A percentile compares a stretch with the other conserved stretches of the same genome.
These are phyloP conservation scores for Nesogale talazaci DNA, from an alignment of 2,113 vertebrate species.

Conservation along the genomic window DNA sequence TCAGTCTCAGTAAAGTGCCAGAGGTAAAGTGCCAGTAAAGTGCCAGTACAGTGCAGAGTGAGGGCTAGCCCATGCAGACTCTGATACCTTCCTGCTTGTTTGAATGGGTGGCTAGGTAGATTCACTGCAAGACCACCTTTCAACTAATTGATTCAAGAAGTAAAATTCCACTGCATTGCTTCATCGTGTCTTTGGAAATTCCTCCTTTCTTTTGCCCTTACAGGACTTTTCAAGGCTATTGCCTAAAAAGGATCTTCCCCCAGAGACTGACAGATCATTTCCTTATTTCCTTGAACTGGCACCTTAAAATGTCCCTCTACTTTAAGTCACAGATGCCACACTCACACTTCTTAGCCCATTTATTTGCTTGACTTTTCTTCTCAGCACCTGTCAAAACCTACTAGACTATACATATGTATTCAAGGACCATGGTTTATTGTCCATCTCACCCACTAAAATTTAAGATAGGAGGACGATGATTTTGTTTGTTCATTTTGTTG, in stretches of 20 bases:
- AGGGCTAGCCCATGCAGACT: neutral
- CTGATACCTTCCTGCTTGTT: neutral
- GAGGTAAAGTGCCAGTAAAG: too few relatives aligned
- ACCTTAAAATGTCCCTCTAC: neutral
- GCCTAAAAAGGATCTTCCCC: neutral
- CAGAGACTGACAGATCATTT: neutral
- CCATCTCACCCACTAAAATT: neutral
- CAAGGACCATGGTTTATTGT: neutral
- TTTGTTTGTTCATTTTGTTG: neutral
- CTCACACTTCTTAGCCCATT: neutral
- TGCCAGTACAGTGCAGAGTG: too few relatives aligned
- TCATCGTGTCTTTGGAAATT: neutral
- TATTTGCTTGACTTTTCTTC: neutral
- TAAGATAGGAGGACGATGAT: neutral
- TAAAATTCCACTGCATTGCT: neutral
- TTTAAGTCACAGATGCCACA: neutral
- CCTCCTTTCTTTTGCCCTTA: neutral
- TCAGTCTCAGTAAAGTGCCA: neutral
- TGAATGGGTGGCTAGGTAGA: neutral
- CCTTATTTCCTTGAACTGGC: neutral
- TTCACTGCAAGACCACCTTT: neutral
- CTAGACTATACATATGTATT: neutral
- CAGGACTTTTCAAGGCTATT: neutral
- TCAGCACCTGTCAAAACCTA: neutral
- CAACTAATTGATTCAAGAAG: neutral